phyloP scores from a whole-genome alignment of 2,113 vertebrate species.

The Campylomormyrus numenius region DNA sequence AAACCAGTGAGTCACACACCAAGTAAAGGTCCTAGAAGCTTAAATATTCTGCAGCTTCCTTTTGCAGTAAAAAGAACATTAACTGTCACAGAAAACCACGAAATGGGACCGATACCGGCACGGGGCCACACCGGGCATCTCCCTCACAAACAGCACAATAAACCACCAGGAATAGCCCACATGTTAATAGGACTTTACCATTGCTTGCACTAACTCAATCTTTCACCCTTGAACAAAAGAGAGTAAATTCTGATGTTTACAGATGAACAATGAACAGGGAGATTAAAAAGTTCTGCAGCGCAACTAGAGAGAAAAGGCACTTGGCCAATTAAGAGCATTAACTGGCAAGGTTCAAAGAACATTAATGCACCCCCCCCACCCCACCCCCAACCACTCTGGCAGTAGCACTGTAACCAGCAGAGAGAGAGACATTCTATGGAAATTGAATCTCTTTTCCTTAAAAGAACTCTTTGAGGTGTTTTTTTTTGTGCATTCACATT shows the following conservation, averaged over 20 bases:
- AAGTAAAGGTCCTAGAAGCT: neutral
- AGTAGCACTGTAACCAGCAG: neutral
- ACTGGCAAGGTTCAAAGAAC: slow-evolving; percentile 10
- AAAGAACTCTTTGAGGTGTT: neutral
- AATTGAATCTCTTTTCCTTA: neutral
- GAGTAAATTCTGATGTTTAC: neutral
- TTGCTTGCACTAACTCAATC: neutral
- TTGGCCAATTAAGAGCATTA: neutral
- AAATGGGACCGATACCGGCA: neutral
- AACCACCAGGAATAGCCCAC: neutral
- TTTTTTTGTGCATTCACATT: neutral
- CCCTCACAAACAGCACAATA: neutral
- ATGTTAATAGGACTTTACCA: neutral
- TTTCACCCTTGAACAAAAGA: neutral
- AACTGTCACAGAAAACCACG: neutral
- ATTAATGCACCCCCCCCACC: neutral
- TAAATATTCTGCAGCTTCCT: neutral
- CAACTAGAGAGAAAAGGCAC: neutral
- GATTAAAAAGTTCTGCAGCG: neutral
- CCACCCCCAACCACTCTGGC: neutral
- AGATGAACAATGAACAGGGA: neutral
- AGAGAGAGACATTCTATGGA: neutral
- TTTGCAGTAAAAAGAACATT: neutral
- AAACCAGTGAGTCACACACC: neutral
- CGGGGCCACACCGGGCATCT: neutral